These are phyloP conservation scores for Gymnothorax javanicus DNA, from an alignment of 2,797 vertebrate genomes.

Conservation along the genomic window DNA sequence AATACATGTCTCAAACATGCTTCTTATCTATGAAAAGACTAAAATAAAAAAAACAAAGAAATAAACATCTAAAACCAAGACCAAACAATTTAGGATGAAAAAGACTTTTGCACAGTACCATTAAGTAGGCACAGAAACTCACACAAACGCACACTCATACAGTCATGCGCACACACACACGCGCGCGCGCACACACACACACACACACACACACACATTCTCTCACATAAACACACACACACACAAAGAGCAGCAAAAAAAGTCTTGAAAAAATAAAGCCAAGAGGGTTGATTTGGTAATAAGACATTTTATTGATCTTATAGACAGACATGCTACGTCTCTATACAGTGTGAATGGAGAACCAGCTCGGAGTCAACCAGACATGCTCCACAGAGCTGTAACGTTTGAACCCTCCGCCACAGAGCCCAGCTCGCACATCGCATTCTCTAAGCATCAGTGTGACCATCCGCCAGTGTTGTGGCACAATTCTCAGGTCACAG, in stretches of 20 bases:
- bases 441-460: not conserved
- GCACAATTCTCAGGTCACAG: not conserved
- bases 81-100: too few relatives aligned
- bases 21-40: too few relatives aligned
- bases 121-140: too few relatives aligned
- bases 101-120: too few relatives aligned
- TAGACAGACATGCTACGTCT: slow-evolving; percentile 78
- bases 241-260: not conserved
- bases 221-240: not conserved
- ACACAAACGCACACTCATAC: not conserved
- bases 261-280: slow-evolving; percentile 13
- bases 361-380: slow-evolving; percentile 61
- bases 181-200: not conserved
- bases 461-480: slow-evolving; percentile 18
- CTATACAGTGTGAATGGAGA: slow-evolving; percentile 74
- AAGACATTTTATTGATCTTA: slow-evolving; percentile 80
- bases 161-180: not conserved
- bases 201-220: not conserved
- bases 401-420: slow-evolving; percentile 52
- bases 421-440: slow-evolving; percentile 42
- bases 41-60: too few relatives aligned
- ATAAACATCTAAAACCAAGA: too few relatives aligned
- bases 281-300: slow-evolving; percentile 60
- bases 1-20: too few relatives aligned
- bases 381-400: slow-evolving; percentile 57